phyloP scores from a whole-genome alignment of 2,888 invertebrate species.

The Polyommatus iphigenia region DNA sequence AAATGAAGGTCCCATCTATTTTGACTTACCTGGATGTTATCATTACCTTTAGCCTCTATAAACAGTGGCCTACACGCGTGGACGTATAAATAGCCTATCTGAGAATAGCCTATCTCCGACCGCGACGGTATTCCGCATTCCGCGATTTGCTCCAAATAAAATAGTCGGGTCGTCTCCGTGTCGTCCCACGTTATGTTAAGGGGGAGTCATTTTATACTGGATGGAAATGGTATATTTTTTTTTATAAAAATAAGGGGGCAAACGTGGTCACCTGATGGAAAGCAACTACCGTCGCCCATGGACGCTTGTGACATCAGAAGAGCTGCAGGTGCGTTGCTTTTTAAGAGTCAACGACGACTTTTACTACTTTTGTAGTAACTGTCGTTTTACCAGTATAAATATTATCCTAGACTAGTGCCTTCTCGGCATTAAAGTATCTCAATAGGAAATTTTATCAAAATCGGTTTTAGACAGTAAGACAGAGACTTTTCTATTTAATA shows the following conservation, averaged over 20 bases:
- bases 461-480: too few relatives aligned
- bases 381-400: too few relatives aligned
- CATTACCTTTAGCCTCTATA: not conserved
- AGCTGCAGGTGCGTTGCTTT: too few relatives aligned
- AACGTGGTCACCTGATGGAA: too few relatives aligned
- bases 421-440: not conserved
- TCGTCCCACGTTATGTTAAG: slow-evolving; percentile 65
- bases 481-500: too few relatives aligned
- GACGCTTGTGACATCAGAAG: too few relatives aligned
- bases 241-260: too few relatives aligned
- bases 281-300: too few relatives aligned
- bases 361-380: too few relatives aligned
- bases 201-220: slow-evolving; percentile 42
- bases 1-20: not conserved
- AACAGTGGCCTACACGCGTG: not conserved
- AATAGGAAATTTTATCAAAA: not conserved
- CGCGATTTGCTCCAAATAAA: slow-evolving; percentile 57
- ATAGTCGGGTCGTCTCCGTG: slow-evolving; percentile 59
- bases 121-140: slow-evolving; percentile 63
- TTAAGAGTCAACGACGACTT: too few relatives aligned
- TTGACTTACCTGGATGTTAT: not conserved
- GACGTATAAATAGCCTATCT: not conserved
- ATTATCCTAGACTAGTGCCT: too few relatives aligned
- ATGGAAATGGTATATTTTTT: too few relatives aligned
- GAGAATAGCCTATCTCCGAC: slow-evolving; percentile 45